Conservation (phyloP, 2,888 invertebrate genomes). For the Drosophila maculinotata region DNA sequence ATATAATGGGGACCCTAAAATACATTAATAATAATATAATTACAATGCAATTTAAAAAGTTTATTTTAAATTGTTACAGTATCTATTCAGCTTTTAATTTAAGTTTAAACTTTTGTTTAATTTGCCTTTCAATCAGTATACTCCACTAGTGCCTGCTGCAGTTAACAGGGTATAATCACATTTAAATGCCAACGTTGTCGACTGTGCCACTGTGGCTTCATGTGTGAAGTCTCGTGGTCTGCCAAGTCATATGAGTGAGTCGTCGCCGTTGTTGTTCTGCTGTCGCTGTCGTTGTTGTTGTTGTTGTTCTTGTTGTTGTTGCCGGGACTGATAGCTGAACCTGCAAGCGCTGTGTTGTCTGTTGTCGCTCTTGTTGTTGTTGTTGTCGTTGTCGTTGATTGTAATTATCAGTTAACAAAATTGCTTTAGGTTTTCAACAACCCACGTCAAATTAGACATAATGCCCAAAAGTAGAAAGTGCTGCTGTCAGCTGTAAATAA, state of each 20-base stretch:
- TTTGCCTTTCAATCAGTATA: not conserved
- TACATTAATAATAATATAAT: too few relatives aligned
- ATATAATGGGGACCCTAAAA: too few relatives aligned
- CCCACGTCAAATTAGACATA: constrained; percentile 52
- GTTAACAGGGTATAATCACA: constrained; percentile 56
- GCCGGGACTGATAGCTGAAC: constrained; percentile 48
- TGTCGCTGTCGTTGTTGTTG: constrained; percentile 22
- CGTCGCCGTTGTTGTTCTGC: constrained; percentile 40
- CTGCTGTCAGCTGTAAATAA: constrained; percentile 53
- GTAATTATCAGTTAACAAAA: constrained; percentile 73
- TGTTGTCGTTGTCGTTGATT: constrained; percentile 37
- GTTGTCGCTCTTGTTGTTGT: constrained; percentile 21
- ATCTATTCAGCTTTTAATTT: not conserved
- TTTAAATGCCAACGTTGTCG: constrained; percentile 65
- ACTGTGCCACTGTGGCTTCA: constrained; percentile 61
- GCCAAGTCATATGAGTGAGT: constrained; percentile 78
- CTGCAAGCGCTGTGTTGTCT: constrained; percentile 52
- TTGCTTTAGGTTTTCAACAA: constrained; percentile 65
- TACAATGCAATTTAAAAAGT: too few relatives aligned
- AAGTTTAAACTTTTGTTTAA: too few relatives aligned
- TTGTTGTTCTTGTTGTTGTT: constrained; percentile 28
- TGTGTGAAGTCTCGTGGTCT: constrained; percentile 78
- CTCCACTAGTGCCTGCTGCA: not conserved
- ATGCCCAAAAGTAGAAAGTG: constrained; percentile 55
- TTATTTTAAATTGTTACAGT: too few relatives aligned